A percentile compares a stretch with the other conserved stretches of the same genome.
Conservation (phyloP, 2,113 vertebrate species). For the rat (Rattus norvegicus) region DNA sequence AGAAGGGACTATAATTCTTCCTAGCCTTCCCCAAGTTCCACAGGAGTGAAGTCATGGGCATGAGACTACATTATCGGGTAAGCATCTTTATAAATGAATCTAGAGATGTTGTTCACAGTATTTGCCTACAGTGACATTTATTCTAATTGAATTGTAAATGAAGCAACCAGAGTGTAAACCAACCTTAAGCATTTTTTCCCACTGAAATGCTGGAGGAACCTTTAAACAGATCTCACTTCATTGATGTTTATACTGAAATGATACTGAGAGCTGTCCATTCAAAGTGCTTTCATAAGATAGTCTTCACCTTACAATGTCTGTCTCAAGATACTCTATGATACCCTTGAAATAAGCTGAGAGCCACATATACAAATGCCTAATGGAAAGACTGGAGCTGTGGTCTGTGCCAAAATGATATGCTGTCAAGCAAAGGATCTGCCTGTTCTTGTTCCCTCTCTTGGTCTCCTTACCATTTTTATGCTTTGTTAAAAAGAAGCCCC, state of each 20-base stretch:
- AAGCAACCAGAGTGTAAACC: slow-evolving; percentile 79
- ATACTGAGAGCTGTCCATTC: slow-evolving; percentile 15
- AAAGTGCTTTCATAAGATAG: not conserved
- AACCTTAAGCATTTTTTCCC: slow-evolving; percentile 43
- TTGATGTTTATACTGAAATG: slow-evolving; percentile 46
- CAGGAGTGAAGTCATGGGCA: slow-evolving; percentile 75
- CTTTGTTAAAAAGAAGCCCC: not conserved
- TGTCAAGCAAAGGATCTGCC: not conserved
- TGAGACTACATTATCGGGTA: slow-evolving; percentile 76
- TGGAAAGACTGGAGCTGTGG: not conserved
- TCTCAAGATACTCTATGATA: not conserved
- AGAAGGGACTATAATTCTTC: slow-evolving; percentile 75
- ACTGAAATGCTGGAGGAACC: slow-evolving; percentile 53
- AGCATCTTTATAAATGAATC: slow-evolving; percentile 82
- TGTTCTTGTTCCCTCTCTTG: not conserved
- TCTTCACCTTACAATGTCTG: not conserved
- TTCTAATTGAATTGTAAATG: slow-evolving; percentile 85
- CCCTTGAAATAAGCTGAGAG: not conserved
- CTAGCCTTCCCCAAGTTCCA: slow-evolving; percentile 71
- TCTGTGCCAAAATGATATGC: not conserved
- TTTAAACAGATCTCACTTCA: not conserved
- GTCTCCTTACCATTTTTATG: not conserved
- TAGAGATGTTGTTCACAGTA: slow-evolving; percentile 77
- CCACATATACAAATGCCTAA: not conserved
- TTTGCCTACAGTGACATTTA: slow-evolving; percentile 80